Conservation (phyloP, 1,140 invertebrate species). For the Danaus melanippus region DNA sequence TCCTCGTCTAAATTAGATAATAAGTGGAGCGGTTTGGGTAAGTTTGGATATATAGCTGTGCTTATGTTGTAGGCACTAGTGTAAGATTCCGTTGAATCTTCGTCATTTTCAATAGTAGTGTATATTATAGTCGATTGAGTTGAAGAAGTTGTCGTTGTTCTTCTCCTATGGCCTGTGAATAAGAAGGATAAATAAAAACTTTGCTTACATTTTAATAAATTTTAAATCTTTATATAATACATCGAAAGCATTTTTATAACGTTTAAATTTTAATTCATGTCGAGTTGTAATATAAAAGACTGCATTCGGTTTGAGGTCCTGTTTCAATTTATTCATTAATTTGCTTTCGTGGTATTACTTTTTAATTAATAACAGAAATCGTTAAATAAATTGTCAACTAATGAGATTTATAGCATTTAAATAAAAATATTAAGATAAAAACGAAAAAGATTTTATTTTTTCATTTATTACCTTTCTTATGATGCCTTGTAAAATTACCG, state of each 20-base stretch:
- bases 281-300: neutral
- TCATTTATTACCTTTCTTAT: slow-evolving; percentile 51
- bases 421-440: neutral
- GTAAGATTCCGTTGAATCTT: slow-evolving; percentile 32
- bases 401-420: no score
- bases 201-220: slow-evolving; percentile 2
- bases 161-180: slow-evolving; percentile 59
- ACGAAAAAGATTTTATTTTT: no score
- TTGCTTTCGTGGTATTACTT: no score
- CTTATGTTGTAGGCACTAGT: slow-evolving; percentile 36
- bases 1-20: slow-evolving; percentile 43
- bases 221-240: slow-evolving; percentile 3
- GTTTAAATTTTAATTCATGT: slow-evolving; percentile 10
- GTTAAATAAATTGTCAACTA: no score
- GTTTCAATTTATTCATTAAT: no score
- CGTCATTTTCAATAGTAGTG: slow-evolving; percentile 38
- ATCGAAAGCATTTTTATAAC: slow-evolving; percentile 7
- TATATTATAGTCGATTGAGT: slow-evolving; percentile 46
- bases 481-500: slow-evolving; percentile 63
- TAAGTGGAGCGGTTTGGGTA: slow-evolving; percentile 56
- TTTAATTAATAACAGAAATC: no score
- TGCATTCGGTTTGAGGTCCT: neutral
- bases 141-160: slow-evolving; percentile 54
- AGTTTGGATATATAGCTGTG: slow-evolving; percentile 41
- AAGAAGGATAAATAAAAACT: neutral